Base-by-base conservation (phyloP, 2,113 vertebrate genomes). In the Chaetops frenatus region DNA sequence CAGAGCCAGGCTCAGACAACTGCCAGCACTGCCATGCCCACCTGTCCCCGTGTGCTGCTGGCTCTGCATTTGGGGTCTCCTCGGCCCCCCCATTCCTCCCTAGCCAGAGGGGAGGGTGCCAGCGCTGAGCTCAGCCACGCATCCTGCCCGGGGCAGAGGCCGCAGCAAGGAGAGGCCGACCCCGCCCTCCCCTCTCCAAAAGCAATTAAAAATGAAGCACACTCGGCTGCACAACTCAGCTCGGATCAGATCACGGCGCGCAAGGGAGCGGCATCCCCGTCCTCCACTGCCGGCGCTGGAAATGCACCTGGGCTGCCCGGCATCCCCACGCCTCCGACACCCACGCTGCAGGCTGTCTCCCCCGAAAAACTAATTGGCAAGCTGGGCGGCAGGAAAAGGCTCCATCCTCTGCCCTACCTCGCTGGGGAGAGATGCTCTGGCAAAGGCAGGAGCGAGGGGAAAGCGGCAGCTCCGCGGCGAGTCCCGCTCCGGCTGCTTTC, bases 181-280 rank as follows among this genome's bases (percentile, higher is more conserved):
- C n/a, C 36, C 11, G 1, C 74, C 72, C 81, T 69, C 50, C 81
- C 60, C 54, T 67, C 62, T 40, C 89, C 76, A 29, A 90, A 94
- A 92, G 94, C 95, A 96, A 95, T 94, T 96, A 96, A 93, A 94
- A 94, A 94, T 87, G 90, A 95, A 94, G 90, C 86, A 81, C 90
- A 90, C 91, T 83, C 79, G 95, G 92, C 95, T 96, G 94, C 94
- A 94, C 95, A 95, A 33, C 90, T 95, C 94, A 90, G 94, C 86
- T 94, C 73, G 1, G 56, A 91, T 94, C 93, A 92, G 48, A 92
- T 91, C 94, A 94, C 29, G 8, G 84, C 73, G 83, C 54, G 9
- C 27, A 13, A 80, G 60, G 58, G 65, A 31, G 81, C 33, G 6
- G 62, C 50, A 16, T 22, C 58, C 67, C 57, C 22, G 2, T 53